These are phyloP conservation scores for Phycodurus eques DNA, from an alignment of 2,113 vertebrate species.

Conservation along the genomic window DNA sequence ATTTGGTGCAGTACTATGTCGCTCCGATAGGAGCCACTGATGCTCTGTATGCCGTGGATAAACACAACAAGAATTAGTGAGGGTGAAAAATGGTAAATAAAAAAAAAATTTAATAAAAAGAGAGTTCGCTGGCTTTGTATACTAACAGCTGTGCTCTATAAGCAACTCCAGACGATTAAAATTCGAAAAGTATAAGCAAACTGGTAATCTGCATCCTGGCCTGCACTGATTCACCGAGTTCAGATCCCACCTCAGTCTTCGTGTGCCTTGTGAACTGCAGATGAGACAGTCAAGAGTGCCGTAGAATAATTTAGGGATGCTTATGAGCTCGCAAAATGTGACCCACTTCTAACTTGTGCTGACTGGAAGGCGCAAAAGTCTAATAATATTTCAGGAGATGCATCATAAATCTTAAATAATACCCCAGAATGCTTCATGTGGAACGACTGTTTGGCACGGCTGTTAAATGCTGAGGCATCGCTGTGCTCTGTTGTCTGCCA, in stretches of 20 bases:
- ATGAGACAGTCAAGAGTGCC: slow-evolving; percentile 32
- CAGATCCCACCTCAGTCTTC: slow-evolving; percentile 12
- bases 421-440: neutral
- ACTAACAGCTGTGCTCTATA: slow-evolving; percentile 66
- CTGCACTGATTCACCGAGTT: slow-evolving; percentile 34
- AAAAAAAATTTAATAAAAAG: slow-evolving; percentile 36
- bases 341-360: slow-evolving; percentile 52
- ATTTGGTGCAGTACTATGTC: slow-evolving; percentile 23
- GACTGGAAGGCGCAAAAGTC: slow-evolving; percentile 37
- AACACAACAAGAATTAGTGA: neutral
- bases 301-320: slow-evolving; percentile 53
- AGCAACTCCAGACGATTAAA: slow-evolving; percentile 70
- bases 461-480: slow-evolving; percentile 20
- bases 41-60: slow-evolving; percentile 18
- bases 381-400: slow-evolving; percentile 45
- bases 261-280: slow-evolving; percentile 45
- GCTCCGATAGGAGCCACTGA: slow-evolving; percentile 63
- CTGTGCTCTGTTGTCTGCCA: slow-evolving; percentile 16
- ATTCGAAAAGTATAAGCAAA: slow-evolving; percentile 68
- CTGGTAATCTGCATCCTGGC: slow-evolving; percentile 59
- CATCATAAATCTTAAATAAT: slow-evolving; percentile 39
- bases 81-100: slow-evolving; percentile 2
- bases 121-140: slow-evolving; percentile 64
- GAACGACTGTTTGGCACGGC: slow-evolving; percentile 20
- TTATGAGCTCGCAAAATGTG: slow-evolving; percentile 61